phyloP scores from a whole-genome alignment of 2,797 vertebrate species.

The Apogon hyalosoma region DNA sequence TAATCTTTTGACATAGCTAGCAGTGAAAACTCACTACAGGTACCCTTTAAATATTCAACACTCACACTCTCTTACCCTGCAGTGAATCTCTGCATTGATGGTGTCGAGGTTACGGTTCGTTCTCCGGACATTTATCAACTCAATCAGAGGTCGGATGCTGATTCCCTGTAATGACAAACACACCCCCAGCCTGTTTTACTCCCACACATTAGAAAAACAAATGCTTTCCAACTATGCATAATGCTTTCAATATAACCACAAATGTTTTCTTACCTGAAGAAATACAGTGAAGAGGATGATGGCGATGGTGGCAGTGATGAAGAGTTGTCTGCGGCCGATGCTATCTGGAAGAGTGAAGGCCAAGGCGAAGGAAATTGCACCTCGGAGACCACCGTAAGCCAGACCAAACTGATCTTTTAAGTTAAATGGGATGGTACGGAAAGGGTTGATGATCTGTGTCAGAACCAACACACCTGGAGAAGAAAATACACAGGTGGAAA shows the following conservation, averaged over 20 bases:
- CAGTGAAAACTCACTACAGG: too few species aligned
- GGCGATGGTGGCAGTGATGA: conserved; percentile 93
- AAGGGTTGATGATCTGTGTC: conserved; percentile 96
- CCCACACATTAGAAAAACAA: not conserved
- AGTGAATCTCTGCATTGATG: conserved; percentile 94
- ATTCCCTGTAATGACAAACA: not conserved
- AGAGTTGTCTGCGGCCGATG: conserved; percentile 90
- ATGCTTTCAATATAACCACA: not conserved
- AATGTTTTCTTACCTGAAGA: conserved; percentile 86
- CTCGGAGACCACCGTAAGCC: conserved; percentile 94
- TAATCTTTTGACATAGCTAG: too few species aligned
- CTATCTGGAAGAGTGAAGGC: conserved; percentile 93
- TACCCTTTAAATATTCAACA: not conserved
- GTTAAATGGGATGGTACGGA: conserved; percentile 94
- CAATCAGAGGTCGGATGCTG: conserved; percentile 91
- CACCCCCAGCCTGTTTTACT: not conserved
- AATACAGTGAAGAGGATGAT: conserved; percentile 97
- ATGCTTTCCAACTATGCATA: not conserved
- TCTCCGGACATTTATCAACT: conserved; percentile 93
- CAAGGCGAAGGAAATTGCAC: conserved; percentile 95
- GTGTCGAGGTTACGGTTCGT: conserved; percentile 91
- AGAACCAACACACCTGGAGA: conserved; percentile 91
- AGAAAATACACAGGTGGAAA: conserved; percentile 4
- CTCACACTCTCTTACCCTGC: conserved; percentile 85
- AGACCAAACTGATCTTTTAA: conserved; percentile 97